Conservation (phyloP, 2,113 vertebrate species). For the Abramis brama region DNA sequence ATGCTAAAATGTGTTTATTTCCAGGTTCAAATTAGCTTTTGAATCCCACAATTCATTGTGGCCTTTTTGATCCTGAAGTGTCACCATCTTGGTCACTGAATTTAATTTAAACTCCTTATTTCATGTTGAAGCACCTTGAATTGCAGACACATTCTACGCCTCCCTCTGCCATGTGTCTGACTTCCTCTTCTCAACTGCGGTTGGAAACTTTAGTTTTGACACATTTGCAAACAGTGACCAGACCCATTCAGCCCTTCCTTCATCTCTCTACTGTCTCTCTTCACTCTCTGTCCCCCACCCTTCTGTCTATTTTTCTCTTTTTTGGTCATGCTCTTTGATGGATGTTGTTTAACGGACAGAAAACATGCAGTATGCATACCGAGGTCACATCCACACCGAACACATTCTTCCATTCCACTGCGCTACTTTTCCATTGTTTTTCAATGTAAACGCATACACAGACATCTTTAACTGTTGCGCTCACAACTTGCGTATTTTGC, state of each 20-base stretch:
- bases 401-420: too few species aligned
- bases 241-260: constrained; percentile 71
- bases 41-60: not conserved
- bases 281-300: not conserved
- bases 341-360: not conserved
- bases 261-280: constrained; percentile 1
- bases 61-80: not conserved
- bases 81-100: not conserved
- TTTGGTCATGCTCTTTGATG: not conserved
- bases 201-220: constrained; percentile 85
- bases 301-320: constrained; percentile 44
- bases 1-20: not conserved
- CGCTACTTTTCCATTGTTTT: too few species aligned
- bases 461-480: too few species aligned
- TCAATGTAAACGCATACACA: too few species aligned
- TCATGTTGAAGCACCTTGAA: not conserved
- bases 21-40: not conserved
- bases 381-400: not conserved
- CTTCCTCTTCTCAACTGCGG: constrained; percentile 81
- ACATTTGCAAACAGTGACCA: constrained; percentile 80
- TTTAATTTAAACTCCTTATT: not conserved
- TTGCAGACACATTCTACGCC: constrained; percentile 42
- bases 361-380: not conserved
- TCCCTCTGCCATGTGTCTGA: constrained; percentile 72
- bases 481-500: too few species aligned